phyloP scores from a whole-genome alignment of 1,140 invertebrate genomes.

The Hestina assimilis region DNA sequence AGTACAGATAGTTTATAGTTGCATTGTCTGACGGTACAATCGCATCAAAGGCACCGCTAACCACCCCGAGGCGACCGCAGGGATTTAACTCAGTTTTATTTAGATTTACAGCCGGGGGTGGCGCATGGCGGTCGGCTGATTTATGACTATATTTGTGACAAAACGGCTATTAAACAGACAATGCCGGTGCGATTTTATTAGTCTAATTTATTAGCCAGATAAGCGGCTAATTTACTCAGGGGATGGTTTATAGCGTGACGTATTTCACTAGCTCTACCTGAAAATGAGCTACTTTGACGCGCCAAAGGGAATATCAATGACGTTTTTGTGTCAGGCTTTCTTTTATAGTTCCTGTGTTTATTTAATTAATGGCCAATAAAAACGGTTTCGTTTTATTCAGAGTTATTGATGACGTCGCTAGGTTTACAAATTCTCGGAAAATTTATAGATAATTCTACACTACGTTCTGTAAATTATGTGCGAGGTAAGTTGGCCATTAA shows the following conservation, averaged over 20 bases:
- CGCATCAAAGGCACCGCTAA: neutral
- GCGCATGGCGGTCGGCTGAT: slow-evolving; percentile 32
- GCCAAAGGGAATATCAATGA: neutral
- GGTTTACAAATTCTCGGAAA: too few species aligned
- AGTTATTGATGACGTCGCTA: too few species aligned
- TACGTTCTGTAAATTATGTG: too few species aligned
- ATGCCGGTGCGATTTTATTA: slow-evolving; percentile 40
- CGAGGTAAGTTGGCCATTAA: too few species aligned
- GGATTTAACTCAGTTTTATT: neutral
- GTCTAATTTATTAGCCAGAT: slow-evolving; percentile 47
- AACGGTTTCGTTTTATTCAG: too few species aligned
- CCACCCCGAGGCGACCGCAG: neutral
- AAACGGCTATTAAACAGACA: slow-evolving; percentile 44
- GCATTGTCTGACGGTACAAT: neutral
- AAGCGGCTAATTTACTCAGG: slow-evolving; percentile 29
- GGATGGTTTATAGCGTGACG: slow-evolving; percentile 9
- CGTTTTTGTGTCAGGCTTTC: too few species aligned
- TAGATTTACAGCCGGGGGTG: slow-evolving; percentile 19
- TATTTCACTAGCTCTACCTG: neutral
- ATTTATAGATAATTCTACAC: too few species aligned
- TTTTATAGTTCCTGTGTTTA: too few species aligned
- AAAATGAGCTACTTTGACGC: neutral
- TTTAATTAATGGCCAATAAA: too few species aligned
- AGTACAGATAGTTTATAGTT: neutral
- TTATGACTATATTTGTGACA: slow-evolving; percentile 53